phyloP scores from a whole-genome alignment of 2,888 invertebrate species.

The Philereme transversata region DNA sequence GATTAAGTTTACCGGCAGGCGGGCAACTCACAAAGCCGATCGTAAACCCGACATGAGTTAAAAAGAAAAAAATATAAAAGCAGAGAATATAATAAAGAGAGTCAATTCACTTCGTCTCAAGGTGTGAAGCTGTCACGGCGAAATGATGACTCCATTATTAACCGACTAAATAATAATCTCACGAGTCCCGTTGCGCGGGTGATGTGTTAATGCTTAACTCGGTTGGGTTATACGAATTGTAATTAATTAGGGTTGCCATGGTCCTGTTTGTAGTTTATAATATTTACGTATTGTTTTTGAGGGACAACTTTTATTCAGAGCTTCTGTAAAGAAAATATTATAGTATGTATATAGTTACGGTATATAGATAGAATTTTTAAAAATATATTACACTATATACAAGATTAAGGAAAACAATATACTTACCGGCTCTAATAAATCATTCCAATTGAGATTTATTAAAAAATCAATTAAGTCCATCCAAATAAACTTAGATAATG shows the following conservation, averaged over 20 bases:
- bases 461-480: too few species aligned
- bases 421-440: too few species aligned
- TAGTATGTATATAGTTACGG: too few species aligned
- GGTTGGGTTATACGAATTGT: conserved; percentile 49
- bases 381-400: too few species aligned
- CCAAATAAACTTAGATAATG: too few species aligned
- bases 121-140: conserved; percentile 82
- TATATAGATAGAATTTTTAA: too few species aligned
- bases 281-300: too few species aligned
- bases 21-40: conserved; percentile 62
- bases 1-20: conserved; percentile 51
- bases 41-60: conserved; percentile 68
- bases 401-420: too few species aligned
- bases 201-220: conserved; percentile 65
- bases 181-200: conserved; percentile 59
- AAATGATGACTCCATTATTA: conserved; percentile 83
- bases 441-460: too few species aligned
- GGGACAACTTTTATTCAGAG: too few species aligned
- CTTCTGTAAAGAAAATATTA: too few species aligned
- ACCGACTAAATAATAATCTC: conserved; percentile 74
- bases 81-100: conserved; percentile 69
- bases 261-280: conserved; percentile 40
- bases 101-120: conserved; percentile 74
- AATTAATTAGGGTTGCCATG: conserved; percentile 53
- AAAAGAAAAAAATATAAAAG: conserved; percentile 56